phyloP scores from a whole-genome alignment of 1,140 invertebrate genomes.

The Archivesica marissinica region DNA sequence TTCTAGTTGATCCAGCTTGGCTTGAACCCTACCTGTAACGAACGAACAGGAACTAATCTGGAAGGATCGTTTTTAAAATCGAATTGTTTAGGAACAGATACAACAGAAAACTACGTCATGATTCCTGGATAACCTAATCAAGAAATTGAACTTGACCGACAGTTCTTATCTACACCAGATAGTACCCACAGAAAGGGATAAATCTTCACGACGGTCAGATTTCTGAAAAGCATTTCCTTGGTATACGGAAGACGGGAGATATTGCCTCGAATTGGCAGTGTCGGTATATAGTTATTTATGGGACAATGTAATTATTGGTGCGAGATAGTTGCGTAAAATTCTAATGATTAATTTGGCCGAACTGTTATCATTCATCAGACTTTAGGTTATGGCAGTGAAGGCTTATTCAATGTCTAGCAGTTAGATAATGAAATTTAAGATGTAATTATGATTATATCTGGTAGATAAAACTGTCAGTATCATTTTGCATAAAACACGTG shows the following conservation, averaged over 20 bases:
- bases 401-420: background rate
- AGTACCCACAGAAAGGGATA: constrained; percentile 6
- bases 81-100: background rate
- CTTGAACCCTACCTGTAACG: too few species aligned
- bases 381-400: constrained; percentile 3
- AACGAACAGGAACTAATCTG: background rate
- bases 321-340: constrained; percentile 13
- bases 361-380: constrained; percentile 4
- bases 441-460: constrained; percentile 12
- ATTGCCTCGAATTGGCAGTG: background rate
- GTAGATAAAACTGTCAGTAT: constrained; percentile 15
- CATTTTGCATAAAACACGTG: background rate
- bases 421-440: constrained; percentile 23
- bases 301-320: background rate
- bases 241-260: constrained; percentile 28
- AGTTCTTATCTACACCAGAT: background rate
- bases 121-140: constrained; percentile 30
- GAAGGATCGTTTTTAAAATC: background rate
- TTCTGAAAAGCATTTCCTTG: constrained; percentile 34
- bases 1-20: too few species aligned
- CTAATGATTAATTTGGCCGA: constrained; percentile 34
- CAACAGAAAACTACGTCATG: constrained; percentile 3
- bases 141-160: constrained; percentile 40
- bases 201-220: constrained; percentile 24
- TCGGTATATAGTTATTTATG: constrained; percentile 16